phyloP scores from a whole-genome alignment of 2,113 vertebrate genomes.

The Isurus oxyrinchus region DNA sequence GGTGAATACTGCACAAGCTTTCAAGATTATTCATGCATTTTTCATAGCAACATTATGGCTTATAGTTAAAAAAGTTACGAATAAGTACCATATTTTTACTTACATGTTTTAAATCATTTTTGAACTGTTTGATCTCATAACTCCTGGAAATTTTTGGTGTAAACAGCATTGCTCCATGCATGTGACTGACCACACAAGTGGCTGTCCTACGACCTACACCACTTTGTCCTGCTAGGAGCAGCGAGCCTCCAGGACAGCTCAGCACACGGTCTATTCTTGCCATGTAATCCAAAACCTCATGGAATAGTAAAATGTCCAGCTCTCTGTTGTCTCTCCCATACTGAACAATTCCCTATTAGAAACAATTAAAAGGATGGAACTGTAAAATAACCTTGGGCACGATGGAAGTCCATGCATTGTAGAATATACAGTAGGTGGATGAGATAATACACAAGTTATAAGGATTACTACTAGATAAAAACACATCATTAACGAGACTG shows the following conservation, averaged over 20 bases:
- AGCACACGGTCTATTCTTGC: slow-evolving; percentile 82
- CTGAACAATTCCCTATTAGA: slow-evolving; percentile 74
- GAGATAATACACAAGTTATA: neutral
- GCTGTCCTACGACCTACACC: slow-evolving; percentile 85
- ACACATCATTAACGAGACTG: neutral
- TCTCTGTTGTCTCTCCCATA: slow-evolving; percentile 86
- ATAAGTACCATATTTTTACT: slow-evolving; percentile 37
- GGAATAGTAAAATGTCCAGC: slow-evolving; percentile 81
- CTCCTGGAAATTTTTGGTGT: slow-evolving; percentile 83
- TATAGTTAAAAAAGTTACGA: neutral
- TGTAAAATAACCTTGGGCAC: neutral
- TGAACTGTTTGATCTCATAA: slow-evolving; percentile 89
- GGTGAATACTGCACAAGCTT: neutral
- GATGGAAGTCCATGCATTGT: neutral
- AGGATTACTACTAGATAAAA: neutral
- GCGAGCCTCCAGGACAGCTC: slow-evolving; percentile 81
- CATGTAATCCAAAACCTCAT: slow-evolving; percentile 81
- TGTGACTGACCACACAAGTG: slow-evolving; percentile 81
- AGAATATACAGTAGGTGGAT: neutral
- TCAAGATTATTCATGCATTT: slow-evolving; percentile 8
- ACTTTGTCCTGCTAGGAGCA: slow-evolving; percentile 83
- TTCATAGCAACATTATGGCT: neutral
- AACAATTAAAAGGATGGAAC: slow-evolving; percentile 36
- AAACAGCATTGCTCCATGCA: slow-evolving; percentile 78
- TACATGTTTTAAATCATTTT: slow-evolving; percentile 82